phyloP scores from a whole-genome alignment of 2,113 vertebrate species.

The Ochotona princeps region DNA sequence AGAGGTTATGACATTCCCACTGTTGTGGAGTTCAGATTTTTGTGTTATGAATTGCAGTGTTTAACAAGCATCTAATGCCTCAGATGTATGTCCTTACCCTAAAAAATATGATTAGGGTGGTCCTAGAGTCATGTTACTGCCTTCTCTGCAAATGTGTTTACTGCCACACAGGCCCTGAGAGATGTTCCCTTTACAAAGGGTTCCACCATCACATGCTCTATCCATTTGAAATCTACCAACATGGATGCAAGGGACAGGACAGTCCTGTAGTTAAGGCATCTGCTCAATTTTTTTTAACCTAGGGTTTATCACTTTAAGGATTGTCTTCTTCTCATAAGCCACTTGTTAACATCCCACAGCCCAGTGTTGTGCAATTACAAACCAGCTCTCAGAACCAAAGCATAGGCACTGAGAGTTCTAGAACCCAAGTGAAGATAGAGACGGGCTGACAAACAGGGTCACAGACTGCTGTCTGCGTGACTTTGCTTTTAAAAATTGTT shows the following conservation, averaged over 20 bases:
- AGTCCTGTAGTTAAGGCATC: not conserved
- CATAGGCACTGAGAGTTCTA: not conserved
- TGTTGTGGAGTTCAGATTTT: not conserved
- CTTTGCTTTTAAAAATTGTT: no score
- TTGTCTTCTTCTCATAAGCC: not conserved
- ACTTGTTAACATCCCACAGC: not conserved
- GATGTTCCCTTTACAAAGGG: not conserved
- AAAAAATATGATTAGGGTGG: slow-evolving; percentile 5
- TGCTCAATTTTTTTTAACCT: slow-evolving; percentile 12
- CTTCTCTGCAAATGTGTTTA: slow-evolving; percentile 1
- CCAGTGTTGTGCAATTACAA: not conserved
- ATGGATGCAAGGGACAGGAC: not conserved
- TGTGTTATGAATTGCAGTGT: not conserved
- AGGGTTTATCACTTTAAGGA: not conserved
- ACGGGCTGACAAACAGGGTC: not conserved
- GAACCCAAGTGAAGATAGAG: not conserved
- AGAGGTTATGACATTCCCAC: not conserved
- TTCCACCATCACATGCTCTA: not conserved
- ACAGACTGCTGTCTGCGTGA: not conserved
- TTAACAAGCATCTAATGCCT: not conserved
- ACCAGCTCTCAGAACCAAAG: not conserved
- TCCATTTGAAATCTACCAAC: slow-evolving; percentile 14
- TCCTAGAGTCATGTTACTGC: not conserved
- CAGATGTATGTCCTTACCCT: not conserved
- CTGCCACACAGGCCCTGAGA: not conserved